Percentiles rank a stretch among this genome's conserved stretches.
Conservation (phyloP, 2,113 vertebrate species). For the Corythoichthys haematopterus region DNA sequence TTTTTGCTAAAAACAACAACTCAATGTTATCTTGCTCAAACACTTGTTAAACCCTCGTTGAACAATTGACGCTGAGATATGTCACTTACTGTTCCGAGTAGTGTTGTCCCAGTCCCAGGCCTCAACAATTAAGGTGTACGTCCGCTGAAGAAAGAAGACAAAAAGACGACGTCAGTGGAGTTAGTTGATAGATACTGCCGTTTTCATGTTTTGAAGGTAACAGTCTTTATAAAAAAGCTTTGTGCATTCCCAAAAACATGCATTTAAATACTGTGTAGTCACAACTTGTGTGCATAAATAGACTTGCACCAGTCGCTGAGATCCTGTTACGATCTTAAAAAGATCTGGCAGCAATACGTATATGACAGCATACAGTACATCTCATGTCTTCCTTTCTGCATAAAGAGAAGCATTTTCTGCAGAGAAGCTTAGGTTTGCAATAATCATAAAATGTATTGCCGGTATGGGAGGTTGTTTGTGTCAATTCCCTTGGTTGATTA, state of each 20-base stretch:
- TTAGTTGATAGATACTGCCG: background rate
- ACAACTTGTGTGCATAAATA: background rate
- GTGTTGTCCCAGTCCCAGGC: slow-evolving; percentile 96
- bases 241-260: background rate
- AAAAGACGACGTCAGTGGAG: background rate
- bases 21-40: background rate
- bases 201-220: background rate
- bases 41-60: background rate
- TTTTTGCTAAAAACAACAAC: background rate
- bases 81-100: slow-evolving; percentile 82
- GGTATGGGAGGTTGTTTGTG: background rate
- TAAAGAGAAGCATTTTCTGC: background rate
- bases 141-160: slow-evolving; percentile 73
- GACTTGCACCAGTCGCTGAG: background rate
- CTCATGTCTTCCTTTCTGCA: background rate
- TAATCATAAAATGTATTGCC: background rate
- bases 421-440: background rate
- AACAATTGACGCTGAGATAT: background rate
- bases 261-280: background rate
- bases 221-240: background rate
- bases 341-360: background rate
- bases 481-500: background rate
- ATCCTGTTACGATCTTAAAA: background rate
- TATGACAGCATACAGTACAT: background rate
- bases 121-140: slow-evolving; percentile 86